A percentile compares a stretch with the other conserved stretches of the same genome.
phyloP scores from a whole-genome alignment of 2,888 invertebrate species.

The Nebria salina region DNA sequence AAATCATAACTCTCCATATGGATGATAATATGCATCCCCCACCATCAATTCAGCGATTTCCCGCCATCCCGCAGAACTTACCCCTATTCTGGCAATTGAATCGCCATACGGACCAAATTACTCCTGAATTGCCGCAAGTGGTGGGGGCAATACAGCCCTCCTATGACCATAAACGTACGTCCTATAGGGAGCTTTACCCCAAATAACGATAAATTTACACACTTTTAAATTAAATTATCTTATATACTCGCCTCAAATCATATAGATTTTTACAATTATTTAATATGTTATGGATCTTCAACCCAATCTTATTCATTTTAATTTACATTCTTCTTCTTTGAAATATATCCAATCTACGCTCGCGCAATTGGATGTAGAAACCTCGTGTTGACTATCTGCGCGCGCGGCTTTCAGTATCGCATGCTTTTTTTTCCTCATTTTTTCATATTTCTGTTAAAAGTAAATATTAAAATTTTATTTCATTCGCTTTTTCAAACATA shows the following conservation, averaged over 20 bases:
- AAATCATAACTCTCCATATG: slow-evolving; percentile 41
- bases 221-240: no score
- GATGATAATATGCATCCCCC: slow-evolving; percentile 37
- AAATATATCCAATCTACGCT: not conserved
- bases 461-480: slow-evolving; percentile 30
- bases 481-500: slow-evolving; percentile 5
- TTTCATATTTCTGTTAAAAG: slow-evolving; percentile 7
- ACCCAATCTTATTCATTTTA: no score
- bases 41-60: not conserved
- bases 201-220: no score
- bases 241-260: no score
- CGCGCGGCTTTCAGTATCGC: not conserved
- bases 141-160: not conserved
- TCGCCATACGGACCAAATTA: slow-evolving; percentile 3
- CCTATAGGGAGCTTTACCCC: no score
- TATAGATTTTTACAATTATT: no score
- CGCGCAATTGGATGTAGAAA: not conserved
- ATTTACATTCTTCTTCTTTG: no score
- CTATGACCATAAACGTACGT: not conserved
- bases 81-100: slow-evolving; percentile 12
- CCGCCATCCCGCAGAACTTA: slow-evolving; percentile 1
- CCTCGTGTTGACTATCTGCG: not conserved
- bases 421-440: not conserved
- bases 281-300: no score
- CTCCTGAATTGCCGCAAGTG: slow-evolving; percentile 1